Conservation (phyloP, 2,888 invertebrate species). For the Baronia brevicornis region DNA sequence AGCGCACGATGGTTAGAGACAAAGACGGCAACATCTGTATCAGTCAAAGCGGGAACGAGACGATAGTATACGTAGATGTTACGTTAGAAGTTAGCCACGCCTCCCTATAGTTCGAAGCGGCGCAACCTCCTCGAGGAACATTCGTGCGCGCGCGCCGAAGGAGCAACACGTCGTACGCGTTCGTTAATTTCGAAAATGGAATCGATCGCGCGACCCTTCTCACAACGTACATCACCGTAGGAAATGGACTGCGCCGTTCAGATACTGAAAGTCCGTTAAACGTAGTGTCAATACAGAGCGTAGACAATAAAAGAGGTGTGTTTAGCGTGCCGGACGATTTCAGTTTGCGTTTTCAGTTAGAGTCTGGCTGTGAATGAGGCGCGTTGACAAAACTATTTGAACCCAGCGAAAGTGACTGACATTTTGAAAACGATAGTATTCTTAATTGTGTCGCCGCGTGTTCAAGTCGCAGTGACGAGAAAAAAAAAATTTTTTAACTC, state of each 20-base stretch:
- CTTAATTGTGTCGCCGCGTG: constrained; percentile 41
- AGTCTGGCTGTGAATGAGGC: constrained; percentile 39
- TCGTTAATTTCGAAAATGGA: constrained; percentile 42
- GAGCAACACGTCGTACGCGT: constrained; percentile 49
- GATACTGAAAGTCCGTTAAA: constrained; percentile 15
- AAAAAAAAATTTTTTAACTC: too few relatives aligned
- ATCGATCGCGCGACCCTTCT: constrained; percentile 45
- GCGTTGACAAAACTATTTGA: constrained; percentile 42
- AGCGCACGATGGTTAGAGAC: constrained; percentile 60
- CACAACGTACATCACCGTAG: constrained; percentile 20
- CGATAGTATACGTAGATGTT: constrained; percentile 53
- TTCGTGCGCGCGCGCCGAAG: constrained; percentile 71
- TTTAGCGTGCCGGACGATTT: constrained; percentile 37
- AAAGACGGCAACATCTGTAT: constrained; percentile 26
- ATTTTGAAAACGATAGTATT: constrained; percentile 58
- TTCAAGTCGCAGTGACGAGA: constrained; percentile 30
- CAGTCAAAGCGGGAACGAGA: constrained; percentile 32
- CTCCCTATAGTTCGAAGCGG: constrained; percentile 48
- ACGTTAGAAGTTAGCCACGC: constrained; percentile 70
- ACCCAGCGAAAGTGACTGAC: constrained; percentile 64
- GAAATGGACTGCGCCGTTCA: constrained; percentile 5
- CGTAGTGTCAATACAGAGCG: constrained; percentile 13
- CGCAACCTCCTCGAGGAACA: constrained; percentile 65
- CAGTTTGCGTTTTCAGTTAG: constrained; percentile 64
- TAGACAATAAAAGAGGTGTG: constrained; percentile 31